A percentile compares a stretch with the other conserved stretches of the same genome.
phyloP scores from a whole-genome alignment of 2,888 invertebrate genomes.

The Polydrusus pterygomalis region DNA sequence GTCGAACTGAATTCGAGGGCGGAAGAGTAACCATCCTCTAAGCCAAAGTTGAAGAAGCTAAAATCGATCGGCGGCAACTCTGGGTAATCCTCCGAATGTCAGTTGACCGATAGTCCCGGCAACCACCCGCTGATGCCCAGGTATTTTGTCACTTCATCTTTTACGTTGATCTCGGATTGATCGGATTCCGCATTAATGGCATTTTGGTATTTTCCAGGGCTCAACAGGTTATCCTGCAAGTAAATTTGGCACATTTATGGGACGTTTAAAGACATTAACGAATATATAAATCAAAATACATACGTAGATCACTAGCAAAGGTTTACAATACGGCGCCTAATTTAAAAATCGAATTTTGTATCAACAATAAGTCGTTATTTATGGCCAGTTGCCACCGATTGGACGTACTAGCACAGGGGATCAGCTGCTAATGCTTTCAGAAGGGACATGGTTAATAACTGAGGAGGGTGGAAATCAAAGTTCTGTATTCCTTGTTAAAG shows the following conservation, averaged over 20 bases:
- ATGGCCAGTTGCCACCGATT: no score
- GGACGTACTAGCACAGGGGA: no score
- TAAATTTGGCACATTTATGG: constrained; percentile 33
- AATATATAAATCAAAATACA: no score
- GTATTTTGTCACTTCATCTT: constrained; percentile 68
- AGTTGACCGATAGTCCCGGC: constrained; percentile 64
- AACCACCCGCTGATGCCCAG: constrained; percentile 68
- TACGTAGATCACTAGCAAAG: no score
- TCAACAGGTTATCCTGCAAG: constrained; percentile 66
- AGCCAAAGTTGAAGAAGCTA: background rate
- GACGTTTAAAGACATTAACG: no score
- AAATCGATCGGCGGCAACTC: constrained; percentile 20
- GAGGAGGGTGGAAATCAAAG: no score
- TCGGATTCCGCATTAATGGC: constrained; percentile 58
- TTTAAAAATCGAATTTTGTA: no score
- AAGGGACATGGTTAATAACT: no score
- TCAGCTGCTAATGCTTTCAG: no score
- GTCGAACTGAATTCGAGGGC: background rate
- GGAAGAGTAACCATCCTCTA: constrained; percentile 1
- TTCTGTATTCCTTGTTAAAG: no score
- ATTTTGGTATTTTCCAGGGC: constrained; percentile 62
- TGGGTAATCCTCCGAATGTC: constrained; percentile 38
- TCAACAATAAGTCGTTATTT: no score
- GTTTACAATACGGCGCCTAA: no score
- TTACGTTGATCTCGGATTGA: constrained; percentile 62